phyloP scores from a whole-genome alignment of 2,888 invertebrate species.

The Sclerodermus sp. region DNA sequence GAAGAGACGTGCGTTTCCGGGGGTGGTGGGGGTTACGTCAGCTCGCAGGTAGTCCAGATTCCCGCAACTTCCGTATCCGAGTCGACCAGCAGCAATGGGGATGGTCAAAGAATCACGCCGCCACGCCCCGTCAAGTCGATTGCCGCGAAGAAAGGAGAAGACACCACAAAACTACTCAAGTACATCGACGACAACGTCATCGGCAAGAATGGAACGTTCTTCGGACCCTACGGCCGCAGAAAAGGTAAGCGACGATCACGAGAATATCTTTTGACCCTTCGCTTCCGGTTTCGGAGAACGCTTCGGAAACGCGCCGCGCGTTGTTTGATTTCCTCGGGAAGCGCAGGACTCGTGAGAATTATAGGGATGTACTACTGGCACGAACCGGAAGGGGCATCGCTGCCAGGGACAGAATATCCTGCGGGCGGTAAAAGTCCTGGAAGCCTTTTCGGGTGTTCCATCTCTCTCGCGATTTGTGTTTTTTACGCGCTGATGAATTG shows the following conservation, averaged over 20 bases:
- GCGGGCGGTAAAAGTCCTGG: too few species aligned
- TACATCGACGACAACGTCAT: slow-evolving; percentile 81
- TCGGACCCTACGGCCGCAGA: slow-evolving; percentile 80
- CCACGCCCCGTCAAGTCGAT: slow-evolving; percentile 43
- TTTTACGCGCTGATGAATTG: too few species aligned
- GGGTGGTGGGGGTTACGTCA: slow-evolving; percentile 16
- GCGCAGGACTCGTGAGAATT: too few species aligned
- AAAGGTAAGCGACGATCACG: slow-evolving; percentile 68
- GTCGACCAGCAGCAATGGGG: slow-evolving; percentile 8
- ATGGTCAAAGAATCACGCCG: slow-evolving; percentile 48
- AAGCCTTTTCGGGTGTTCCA: too few species aligned
- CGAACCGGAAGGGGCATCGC: too few species aligned
- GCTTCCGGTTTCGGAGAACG: too few species aligned
- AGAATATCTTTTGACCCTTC: too few species aligned
- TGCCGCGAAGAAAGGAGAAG: slow-evolving; percentile 65
- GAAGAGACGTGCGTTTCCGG: slow-evolving; percentile 36
- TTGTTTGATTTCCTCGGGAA: too few species aligned
- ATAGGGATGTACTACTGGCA: too few species aligned
- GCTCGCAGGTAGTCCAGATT: slow-evolving; percentile 14
- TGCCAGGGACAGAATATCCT: too few species aligned
- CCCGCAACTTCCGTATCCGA: slow-evolving; percentile 13
- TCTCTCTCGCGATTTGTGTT: too few species aligned
- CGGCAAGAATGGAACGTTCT: slow-evolving; percentile 78
- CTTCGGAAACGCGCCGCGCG: too few species aligned
- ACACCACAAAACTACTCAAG: slow-evolving; percentile 71